These are phyloP conservation scores for Thalassaphorura encarpata DNA, from an alignment of 1,140 invertebrate genomes.

Conservation along the genomic window DNA sequence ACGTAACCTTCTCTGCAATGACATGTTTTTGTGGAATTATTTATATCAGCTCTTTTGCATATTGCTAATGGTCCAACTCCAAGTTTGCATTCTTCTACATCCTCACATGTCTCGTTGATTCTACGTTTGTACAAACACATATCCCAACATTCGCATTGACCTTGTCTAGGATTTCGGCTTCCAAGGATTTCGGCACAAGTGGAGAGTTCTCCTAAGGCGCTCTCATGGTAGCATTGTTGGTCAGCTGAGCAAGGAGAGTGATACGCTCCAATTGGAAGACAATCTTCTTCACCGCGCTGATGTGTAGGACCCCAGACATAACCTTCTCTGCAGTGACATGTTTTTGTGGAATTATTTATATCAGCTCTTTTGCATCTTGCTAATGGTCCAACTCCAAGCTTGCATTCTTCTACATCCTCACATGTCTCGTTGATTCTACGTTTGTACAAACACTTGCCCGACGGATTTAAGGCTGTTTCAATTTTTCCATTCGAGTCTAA, in stretches of 20 bases:
- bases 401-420: neutral
- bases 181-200: neutral
- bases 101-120: neutral
- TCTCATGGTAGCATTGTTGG: neutral
- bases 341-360: too few species aligned
- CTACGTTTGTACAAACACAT: neutral
- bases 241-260: neutral
- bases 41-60: too few species aligned
- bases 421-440: neutral
- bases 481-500: too few species aligned
- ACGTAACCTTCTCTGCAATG: neutral
- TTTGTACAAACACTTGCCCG: neutral
- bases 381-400: neutral
- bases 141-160: neutral
- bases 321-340: neutral
- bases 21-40: too few species aligned
- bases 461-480: too few species aligned
- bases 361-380: neutral
- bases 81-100: neutral
- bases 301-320: neutral
- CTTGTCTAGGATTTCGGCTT: neutral
- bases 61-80: neutral
- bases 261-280: neutral
- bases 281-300: neutral
- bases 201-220: neutral